phyloP scores from a whole-genome alignment of 2,797 vertebrate species.

The Peromyscus aztecus region DNA sequence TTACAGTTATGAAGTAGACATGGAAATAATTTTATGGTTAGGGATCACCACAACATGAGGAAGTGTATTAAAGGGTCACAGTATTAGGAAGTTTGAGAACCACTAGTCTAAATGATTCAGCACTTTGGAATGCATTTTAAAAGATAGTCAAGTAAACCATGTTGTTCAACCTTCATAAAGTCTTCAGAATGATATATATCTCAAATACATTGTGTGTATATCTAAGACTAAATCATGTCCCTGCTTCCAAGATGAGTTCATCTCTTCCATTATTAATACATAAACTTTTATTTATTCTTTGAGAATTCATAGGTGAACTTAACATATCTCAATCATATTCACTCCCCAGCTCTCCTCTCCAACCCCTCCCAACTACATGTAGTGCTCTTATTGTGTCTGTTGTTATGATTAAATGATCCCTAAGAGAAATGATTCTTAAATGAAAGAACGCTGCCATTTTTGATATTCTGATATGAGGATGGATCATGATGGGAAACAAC shows the following conservation, averaged over 20 bases:
- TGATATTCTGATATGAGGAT: background rate
- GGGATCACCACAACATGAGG: background rate
- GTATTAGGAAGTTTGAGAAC: background rate
- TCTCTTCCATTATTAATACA: background rate
- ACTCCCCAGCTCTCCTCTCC: background rate
- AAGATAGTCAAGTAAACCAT: background rate
- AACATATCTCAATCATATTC: background rate
- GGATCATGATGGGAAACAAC: background rate
- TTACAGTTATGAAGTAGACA: background rate
- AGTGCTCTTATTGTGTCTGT: background rate
- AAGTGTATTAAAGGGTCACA: background rate
- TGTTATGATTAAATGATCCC: background rate
- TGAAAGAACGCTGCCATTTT: background rate
- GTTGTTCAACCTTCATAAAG: background rate
- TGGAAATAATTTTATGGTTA: background rate
- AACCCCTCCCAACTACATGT: too few relatives aligned
- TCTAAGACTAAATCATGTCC: background rate
- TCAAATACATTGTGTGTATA: background rate
- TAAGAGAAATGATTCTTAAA: background rate
- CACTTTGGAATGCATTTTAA: background rate
- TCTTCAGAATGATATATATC: background rate
- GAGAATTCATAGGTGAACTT: background rate
- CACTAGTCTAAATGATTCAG: background rate
- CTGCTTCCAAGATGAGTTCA: background rate
- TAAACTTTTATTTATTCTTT: background rate